Evolutionary conservation across 2,113 vertebrate species (phyloP), one percentile per base, ranked within the genome.

Genomic region (Oryctolagus cuniculus): DNA sequence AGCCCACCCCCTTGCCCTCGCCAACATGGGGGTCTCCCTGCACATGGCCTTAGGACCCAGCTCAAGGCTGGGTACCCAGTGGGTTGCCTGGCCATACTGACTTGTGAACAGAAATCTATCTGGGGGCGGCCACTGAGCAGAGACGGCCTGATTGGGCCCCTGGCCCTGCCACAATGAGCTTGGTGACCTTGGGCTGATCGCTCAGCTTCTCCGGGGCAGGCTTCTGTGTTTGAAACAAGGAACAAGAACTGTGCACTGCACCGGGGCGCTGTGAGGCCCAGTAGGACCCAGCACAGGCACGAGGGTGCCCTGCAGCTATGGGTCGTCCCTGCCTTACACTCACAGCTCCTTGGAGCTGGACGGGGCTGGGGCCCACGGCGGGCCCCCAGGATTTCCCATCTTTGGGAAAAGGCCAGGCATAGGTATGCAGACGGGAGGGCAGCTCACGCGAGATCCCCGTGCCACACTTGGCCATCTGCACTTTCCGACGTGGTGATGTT

Each of bases 381-480:
- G 31, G 24, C 70, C 49, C 25, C 55, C 67, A 10, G 31, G 8
- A 63, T 8, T 27, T 17, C 25, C 34, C 8, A 31, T 92, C n/a
- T 92, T 53, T 17, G 8, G 13, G 69, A 10, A 4, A 31, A 87
- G 11, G 34, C 6, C 15, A 88, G 38, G 31, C 67, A 91, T 49
- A n/a, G 29, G 44, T 44, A 44, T 44, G 44, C 44, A 44, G 44
- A 44, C 7, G 25, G 34, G 49, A 10, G 10, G 29, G 31, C 21
- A 25, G 51, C 8, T 3, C 21, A 8, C 0, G 3, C 29, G 55
- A 3, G 2, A 7, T 1, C 3, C 10, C 8, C 5, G 58, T 74
- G 61, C 61, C 72, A 2, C 36, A 61, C 34, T 69, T 63, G 31
- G 90, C 72, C 0, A 1, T 27, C 49, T 0, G 0, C 27, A 31